Base-by-base conservation (phyloP, 2,797 vertebrate genomes). In the Luscinia luscinia region DNA sequence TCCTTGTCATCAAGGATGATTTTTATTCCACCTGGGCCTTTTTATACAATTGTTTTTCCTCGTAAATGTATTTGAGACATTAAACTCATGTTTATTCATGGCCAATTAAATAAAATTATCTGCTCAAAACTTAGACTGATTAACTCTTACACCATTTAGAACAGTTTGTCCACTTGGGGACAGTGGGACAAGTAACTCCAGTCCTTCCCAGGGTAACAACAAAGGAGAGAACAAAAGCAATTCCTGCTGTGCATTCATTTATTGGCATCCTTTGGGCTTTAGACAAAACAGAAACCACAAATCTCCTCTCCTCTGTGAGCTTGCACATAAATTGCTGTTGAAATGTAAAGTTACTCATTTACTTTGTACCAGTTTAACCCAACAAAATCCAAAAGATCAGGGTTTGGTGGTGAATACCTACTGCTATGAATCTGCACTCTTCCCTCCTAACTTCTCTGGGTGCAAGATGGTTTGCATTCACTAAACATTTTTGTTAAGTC, bases 151-250 rank as follows among this genome's bases (percentile, higher is more conserved):
- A 57, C 55, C 23, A 61, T 84, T 90, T 83, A 88, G 73, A 59
- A 68, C 22, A 46, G 59, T 59, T 51, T 81, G 43, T 68, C 78
- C 46, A 30, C 62, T 82, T 62, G 63, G 63, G 55, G 48, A 79
- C 9, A 13, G 69, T 21, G 64, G 45, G 52, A 87, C 40, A 70
- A 82, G 24, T 23, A 52, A 21, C 75, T 84, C 32, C 69, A 9
- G 38, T 84, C 32, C 90, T 96, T 93, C 63, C 81, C 89, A 91
- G 79, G 46, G 34, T 49, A 70, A 74, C 36, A 67, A 73, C 40
- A 51, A 76, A 55, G 36, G 51, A 76, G 63, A 94, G 59, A 73
- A 90, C 6, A 2, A 91, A 84, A 80, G 72, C 24, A 66, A n/a
- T 87, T 91, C 77, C 93, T 83, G 57, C 74, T 77, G 36, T 61